A percentile compares a stretch with the other conserved stretches of the same genome.
These are phyloP conservation scores for Nymphalis urticae DNA, from an alignment of 2,888 invertebrate genomes.

Conservation along the genomic window DNA sequence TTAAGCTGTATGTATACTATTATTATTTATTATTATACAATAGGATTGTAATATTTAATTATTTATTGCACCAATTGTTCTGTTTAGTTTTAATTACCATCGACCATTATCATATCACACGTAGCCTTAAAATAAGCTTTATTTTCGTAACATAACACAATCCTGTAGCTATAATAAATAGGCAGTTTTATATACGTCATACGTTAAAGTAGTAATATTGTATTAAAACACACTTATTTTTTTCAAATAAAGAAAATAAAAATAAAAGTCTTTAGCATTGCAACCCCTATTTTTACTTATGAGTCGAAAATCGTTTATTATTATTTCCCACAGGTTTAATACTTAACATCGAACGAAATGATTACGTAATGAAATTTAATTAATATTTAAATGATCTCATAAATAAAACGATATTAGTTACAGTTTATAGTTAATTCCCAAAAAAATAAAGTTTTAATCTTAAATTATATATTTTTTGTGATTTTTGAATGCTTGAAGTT, in stretches of 20 bases:
- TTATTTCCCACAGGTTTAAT: not conserved
- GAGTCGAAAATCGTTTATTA: not conserved
- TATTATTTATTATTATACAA: too few relatives aligned
- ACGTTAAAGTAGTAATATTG: not conserved
- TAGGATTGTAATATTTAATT: too few relatives aligned
- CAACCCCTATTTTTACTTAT: not conserved
- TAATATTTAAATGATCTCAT: too few relatives aligned
- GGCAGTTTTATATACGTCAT: not conserved
- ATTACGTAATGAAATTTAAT: too few relatives aligned
- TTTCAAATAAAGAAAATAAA: not conserved
- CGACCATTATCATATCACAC: conserved; percentile 24
- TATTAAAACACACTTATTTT: not conserved
- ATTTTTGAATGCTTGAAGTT: too few relatives aligned
- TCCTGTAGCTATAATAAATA: not conserved
- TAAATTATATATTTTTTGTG: too few relatives aligned
- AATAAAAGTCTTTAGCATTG: not conserved
- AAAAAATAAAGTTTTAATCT: too few relatives aligned
- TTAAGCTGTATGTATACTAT: too few relatives aligned
- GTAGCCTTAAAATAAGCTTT: conserved; percentile 21
- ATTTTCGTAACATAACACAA: conserved; percentile 13
- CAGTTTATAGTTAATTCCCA: too few relatives aligned
- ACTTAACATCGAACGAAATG: too few relatives aligned
- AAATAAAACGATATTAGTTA: too few relatives aligned
- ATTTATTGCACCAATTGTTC: too few relatives aligned
- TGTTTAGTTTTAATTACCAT: not conserved